phyloP scores from a whole-genome alignment of 2,888 invertebrate species.

The Drosophila parthenogenetica region DNA sequence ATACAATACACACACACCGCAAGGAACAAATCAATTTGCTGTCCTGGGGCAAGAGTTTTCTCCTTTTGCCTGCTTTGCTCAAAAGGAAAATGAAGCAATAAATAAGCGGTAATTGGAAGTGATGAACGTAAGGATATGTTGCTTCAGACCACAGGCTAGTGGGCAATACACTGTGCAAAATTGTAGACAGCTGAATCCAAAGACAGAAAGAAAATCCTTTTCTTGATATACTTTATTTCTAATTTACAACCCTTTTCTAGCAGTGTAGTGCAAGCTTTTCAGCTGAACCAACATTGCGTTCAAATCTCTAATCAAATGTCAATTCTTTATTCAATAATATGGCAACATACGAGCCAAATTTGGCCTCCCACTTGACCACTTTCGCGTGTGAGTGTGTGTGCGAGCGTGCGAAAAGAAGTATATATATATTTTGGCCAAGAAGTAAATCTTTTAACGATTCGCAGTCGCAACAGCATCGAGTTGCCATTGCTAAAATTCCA shows the following conservation, averaged over 20 bases:
- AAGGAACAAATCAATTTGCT: constrained; percentile 72
- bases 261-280: not conserved
- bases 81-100: constrained; percentile 69
- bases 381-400: constrained; percentile 35
- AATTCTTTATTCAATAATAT: constrained; percentile 76
- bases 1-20: constrained; percentile 26
- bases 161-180: not conserved
- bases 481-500: constrained; percentile 8
- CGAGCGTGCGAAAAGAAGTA: constrained; percentile 61
- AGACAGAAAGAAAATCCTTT: too few species aligned
- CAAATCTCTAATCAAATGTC: constrained; percentile 78
- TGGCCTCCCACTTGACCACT: constrained; percentile 4
- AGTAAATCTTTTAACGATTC: constrained; percentile 78
- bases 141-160: constrained; percentile 24
- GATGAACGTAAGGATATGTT: constrained; percentile 69
- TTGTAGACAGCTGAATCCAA: not conserved
- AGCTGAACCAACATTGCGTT: constrained; percentile 17
- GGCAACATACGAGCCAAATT: constrained; percentile 61
- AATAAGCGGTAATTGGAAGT: constrained; percentile 79
- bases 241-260: not conserved
- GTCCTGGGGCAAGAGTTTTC: constrained; percentile 31
- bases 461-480: constrained; percentile 3
- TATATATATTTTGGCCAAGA: constrained; percentile 29
- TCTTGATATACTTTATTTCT: too few species aligned
- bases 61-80: constrained; percentile 1